Evolutionary conservation across 2,888 invertebrate genomes (phyloP).

Genomic region (Synergus gifuensis): DNA sequence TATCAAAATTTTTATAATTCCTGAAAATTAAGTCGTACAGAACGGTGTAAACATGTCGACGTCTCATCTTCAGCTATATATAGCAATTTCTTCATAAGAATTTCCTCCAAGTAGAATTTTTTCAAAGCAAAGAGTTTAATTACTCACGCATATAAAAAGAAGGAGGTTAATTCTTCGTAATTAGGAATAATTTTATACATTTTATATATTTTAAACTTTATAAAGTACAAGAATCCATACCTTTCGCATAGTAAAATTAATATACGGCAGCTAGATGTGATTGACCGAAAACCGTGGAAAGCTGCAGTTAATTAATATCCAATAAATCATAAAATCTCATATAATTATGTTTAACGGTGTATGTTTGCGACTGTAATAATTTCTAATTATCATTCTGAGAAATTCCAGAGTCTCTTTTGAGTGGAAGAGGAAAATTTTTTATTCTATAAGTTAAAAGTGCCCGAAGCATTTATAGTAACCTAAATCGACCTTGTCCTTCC

Average conservation of each 20-base stretch:
- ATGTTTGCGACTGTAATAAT: conserved; percentile 5
- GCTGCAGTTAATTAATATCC: conserved; percentile 17
- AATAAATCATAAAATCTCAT: conserved; percentile 24
- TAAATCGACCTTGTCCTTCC: conserved; percentile 35
- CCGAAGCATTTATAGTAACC: conserved; percentile 16
- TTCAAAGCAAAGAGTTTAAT: conserved; percentile 14
- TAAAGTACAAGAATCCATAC: no score
- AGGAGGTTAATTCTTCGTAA: neutral
- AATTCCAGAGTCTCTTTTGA: neutral
- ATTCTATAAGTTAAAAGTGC: neutral
- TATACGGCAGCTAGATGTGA: neutral
- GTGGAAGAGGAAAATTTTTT: neutral
- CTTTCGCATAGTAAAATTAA: no score
- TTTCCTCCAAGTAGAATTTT: neutral
- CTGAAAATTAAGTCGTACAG: neutral
- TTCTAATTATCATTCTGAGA: conserved; percentile 15
- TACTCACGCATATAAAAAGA: neutral
- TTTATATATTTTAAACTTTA: no score
- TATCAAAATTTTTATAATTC: neutral
- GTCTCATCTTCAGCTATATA: neutral
- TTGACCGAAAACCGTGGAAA: neutral
- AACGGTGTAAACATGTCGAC: no score
- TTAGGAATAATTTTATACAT: no score
- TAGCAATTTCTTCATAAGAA: conserved; percentile 8
- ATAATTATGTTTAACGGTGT: neutral